phyloP scores from a whole-genome alignment of 2,113 vertebrate species.

The Anhinga anhinga region DNA sequence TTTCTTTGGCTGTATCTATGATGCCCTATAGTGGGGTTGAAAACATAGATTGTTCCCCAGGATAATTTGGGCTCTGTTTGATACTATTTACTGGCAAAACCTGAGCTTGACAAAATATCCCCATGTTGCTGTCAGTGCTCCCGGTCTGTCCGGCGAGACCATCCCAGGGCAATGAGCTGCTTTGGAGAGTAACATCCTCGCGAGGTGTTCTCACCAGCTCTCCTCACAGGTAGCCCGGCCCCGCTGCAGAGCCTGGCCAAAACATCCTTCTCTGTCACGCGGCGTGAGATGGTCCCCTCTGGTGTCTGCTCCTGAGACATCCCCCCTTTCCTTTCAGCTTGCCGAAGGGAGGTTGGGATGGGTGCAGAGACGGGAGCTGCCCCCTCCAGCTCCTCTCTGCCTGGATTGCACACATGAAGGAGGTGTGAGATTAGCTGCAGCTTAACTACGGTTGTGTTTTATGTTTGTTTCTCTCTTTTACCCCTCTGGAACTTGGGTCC shows the following conservation, averaged over 20 bases:
- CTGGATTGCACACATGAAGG: accelerated
- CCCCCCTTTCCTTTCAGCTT: background rate
- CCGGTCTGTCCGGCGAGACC: accelerated
- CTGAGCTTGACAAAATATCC: background rate
- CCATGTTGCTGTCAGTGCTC: background rate
- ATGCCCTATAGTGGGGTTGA: background rate
- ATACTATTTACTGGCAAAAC: background rate
- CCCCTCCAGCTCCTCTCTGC: background rate
- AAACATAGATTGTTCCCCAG: background rate
- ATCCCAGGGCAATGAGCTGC: background rate
- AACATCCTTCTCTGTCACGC: background rate
- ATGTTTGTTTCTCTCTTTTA: slow-evolving; percentile 9
- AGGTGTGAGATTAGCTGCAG: background rate
- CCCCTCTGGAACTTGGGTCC: slow-evolving; percentile 43
- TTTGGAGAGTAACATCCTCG: background rate
- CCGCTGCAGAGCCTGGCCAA: too few relatives aligned
- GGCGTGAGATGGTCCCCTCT: background rate
- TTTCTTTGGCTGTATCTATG: background rate
- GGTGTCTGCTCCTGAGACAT: background rate
- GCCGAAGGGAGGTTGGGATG: background rate
- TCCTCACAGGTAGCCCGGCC: background rate
- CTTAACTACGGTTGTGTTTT: background rate
- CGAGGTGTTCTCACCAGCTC: background rate
- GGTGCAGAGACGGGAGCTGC: background rate
- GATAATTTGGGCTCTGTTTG: background rate